Base-by-base conservation (phyloP, 2,797 vertebrate species). In the Tympanoctomys barrerae region DNA sequence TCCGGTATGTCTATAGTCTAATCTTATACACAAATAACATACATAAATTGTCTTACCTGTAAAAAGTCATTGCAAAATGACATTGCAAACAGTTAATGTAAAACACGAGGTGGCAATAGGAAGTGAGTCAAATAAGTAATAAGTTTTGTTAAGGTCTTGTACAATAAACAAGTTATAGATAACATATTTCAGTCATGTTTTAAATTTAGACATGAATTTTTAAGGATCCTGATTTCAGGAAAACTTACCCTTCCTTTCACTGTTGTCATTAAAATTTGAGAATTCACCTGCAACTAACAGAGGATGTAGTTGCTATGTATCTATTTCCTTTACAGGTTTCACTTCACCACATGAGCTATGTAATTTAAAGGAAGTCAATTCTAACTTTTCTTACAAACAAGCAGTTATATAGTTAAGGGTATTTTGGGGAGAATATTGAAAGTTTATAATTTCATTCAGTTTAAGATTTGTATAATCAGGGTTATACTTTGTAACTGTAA, bases 351-450 rank as follows among this genome's bases (percentile, higher is more conserved):
- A 94, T 95, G 83, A 68, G 11, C 73, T 89, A 85, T 6, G 7
- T 77, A 91, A 92, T 87, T 92, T 96, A 94, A 97, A 91, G 91
- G 95, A 97, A 97, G 80, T 93, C 66, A 90, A 52, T 75, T 89
- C 59, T 83, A 93, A 86, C 64, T 70, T 94, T 92, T 89, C 61
- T 96, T 96, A 97, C 93, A 97, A 97, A 97, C 77, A 95, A 91
- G 91, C 95, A 93, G 73, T 95, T 71, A 71, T 14, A 62, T 66
- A 91, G 83, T 96, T 68, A 89, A 94, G 54, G 73, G 82, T 95
- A 89, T 92, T 96, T 93, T 83, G 82, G 87, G 26, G 42, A 21
- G 24, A 54, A 64, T 28, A 66, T 39, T 46, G n/a, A 26, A 79
- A 83, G 80, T 92, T 91, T 68, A 21, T 10, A 86, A 61, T 70